Percentiles rank a stretch among this genome's conserved stretches.
These are phyloP conservation scores for Sarcoramphus papa DNA, from an alignment of 2,797 vertebrate genomes.

Conservation along the genomic window DNA sequence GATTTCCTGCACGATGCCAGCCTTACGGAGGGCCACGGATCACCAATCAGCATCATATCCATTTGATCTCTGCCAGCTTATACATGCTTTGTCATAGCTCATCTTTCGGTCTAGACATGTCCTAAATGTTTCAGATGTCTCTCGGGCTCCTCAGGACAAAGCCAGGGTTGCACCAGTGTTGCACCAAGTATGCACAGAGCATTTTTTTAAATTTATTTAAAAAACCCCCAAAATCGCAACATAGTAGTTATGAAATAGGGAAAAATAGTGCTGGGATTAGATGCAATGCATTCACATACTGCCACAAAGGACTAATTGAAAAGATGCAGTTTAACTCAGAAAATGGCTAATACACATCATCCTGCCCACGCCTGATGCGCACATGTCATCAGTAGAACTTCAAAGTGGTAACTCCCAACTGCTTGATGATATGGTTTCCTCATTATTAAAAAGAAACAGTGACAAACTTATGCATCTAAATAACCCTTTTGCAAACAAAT, in stretches of 20 bases:
- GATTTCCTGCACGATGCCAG: accelerated
- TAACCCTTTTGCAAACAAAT: background rate
- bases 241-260: background rate
- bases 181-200: background rate
- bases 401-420: background rate
- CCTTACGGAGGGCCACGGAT: background rate
- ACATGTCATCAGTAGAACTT: background rate
- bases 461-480: background rate
- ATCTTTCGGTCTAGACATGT: background rate
- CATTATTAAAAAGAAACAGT: background rate
- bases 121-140: background rate
- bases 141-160: background rate
- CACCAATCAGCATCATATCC: accelerated
- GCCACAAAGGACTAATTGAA: background rate
- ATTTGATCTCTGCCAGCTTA: background rate
- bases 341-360: background rate
- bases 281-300: background rate
- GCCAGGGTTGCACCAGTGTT: background rate
- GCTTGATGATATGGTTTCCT: background rate
- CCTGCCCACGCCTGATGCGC: background rate
- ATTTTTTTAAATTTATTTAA: background rate
- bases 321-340: background rate
- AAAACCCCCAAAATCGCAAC: background rate
- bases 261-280: background rate
- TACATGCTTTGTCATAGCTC: background rate